A percentile compares a stretch with the other conserved stretches of the same genome.
Conservation (phyloP, 2,797 vertebrate species). For the Ispidina lecontei region DNA sequence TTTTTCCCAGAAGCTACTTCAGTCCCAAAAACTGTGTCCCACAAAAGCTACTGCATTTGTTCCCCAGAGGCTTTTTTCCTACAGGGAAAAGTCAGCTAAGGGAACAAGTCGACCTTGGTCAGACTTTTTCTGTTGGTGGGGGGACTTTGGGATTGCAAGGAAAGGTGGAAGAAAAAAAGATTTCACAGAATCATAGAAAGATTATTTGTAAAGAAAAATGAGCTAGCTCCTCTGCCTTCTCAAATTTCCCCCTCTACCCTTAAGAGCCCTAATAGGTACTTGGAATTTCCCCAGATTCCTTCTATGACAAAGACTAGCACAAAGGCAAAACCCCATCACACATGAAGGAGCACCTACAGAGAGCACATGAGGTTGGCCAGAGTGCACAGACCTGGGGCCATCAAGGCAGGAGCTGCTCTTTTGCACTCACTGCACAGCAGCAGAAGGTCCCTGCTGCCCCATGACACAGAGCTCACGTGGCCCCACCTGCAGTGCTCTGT, state of each 20-base stretch:
- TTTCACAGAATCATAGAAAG: background rate
- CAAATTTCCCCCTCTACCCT: background rate
- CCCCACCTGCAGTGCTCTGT: background rate
- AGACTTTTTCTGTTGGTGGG: background rate
- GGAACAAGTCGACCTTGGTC: background rate
- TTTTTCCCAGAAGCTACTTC: background rate
- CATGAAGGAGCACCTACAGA: background rate
- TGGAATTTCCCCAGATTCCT: background rate
- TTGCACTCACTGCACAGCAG: background rate
- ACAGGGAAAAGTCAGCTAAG: background rate
- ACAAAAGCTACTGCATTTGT: background rate
- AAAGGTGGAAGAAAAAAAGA: background rate
- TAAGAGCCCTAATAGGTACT: background rate
- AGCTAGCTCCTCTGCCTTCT: background rate
- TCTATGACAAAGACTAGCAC: background rate
- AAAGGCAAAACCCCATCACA: background rate
- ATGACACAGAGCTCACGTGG: fast-evolving
- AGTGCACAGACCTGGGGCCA: background rate
- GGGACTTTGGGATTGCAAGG: background rate
- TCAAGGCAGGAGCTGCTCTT: fast-evolving
- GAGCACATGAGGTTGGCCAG: background rate
- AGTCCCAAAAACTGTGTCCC: background rate
- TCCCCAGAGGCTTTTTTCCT: background rate
- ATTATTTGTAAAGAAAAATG: background rate
- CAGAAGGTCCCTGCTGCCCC: background rate